A percentile compares a stretch with the other conserved stretches of the same genome.
Conservation (phyloP, 2,888 invertebrate genomes). For the Plemyria rubiginata region DNA sequence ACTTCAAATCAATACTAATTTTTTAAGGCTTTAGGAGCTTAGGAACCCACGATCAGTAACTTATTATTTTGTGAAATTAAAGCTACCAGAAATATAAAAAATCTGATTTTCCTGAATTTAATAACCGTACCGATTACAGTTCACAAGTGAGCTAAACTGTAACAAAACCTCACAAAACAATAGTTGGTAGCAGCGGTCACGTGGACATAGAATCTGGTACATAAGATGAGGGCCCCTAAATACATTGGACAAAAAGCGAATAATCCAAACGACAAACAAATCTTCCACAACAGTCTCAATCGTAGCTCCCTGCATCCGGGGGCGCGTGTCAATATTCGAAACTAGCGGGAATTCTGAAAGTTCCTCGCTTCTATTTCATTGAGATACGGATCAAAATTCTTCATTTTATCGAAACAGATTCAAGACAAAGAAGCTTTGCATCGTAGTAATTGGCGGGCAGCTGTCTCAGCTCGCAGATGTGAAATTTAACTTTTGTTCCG, state of each 20-base stretch:
- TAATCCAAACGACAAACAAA: constrained; percentile 34
- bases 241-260: constrained; percentile 23
- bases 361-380: constrained; percentile 27
- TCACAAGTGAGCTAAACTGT: neutral
- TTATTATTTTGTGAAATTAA: no score
- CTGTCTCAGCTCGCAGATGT: constrained; percentile 44
- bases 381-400: constrained; percentile 20
- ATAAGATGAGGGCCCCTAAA: neutral
- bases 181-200: no score
- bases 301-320: constrained; percentile 43
- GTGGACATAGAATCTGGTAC: no score
- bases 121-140: neutral
- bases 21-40: no score
- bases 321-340: constrained; percentile 64
- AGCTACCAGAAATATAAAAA: neutral
- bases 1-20: no score
- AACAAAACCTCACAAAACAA: no score
- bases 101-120: neutral
- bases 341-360: constrained; percentile 39
- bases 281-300: constrained; percentile 34
- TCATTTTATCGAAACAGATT: constrained; percentile 32
- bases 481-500: constrained; percentile 25
- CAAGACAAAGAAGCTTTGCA: constrained; percentile 56
- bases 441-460: constrained; percentile 58
- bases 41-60: no score